Conservation (phyloP, 1,140 invertebrate species). For the Watersipora subatra region DNA sequence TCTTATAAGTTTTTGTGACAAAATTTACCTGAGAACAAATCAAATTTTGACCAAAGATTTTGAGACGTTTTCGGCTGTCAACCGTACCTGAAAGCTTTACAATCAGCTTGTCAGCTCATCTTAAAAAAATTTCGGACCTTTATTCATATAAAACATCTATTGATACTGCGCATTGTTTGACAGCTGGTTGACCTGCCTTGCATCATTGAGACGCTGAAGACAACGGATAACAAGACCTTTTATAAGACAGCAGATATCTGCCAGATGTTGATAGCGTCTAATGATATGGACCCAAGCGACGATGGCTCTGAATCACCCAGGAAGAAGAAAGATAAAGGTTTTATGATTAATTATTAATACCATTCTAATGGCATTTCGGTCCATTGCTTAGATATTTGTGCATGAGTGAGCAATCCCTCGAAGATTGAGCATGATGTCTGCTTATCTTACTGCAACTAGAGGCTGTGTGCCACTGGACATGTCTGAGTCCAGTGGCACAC, state of each 20-base stretch:
- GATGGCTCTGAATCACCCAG: slow-evolving; percentile 55
- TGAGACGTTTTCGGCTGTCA: too few species aligned
- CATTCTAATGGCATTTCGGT: slow-evolving; percentile 10
- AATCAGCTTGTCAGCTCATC: too few species aligned
- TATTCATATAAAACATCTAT: too few species aligned
- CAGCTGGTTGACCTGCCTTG: slow-evolving; percentile 79
- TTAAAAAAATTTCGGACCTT: too few species aligned
- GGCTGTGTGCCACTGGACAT: background rate
- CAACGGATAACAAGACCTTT: slow-evolving; percentile 86
- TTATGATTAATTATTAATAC: slow-evolving; percentile 74
- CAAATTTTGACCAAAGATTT: too few species aligned
- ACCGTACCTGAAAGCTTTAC: too few species aligned
- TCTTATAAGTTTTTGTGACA: too few species aligned
- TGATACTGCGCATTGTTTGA: too few species aligned
- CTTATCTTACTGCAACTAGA: too few species aligned
- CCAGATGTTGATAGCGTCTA: slow-evolving; percentile 46
- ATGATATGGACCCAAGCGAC: slow-evolving; percentile 25
- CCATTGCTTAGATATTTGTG: background rate
- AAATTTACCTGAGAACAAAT: too few species aligned
- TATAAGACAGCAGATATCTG: slow-evolving; percentile 94
- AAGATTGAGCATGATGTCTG: too few species aligned
- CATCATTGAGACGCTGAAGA: slow-evolving; percentile 83
- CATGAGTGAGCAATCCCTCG: too few species aligned
- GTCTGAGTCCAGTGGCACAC: background rate
- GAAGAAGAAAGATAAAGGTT: slow-evolving; percentile 80